These are phyloP conservation scores for Heliconius hortense DNA, from an alignment of 2,888 invertebrate species.

Conservation along the genomic window DNA sequence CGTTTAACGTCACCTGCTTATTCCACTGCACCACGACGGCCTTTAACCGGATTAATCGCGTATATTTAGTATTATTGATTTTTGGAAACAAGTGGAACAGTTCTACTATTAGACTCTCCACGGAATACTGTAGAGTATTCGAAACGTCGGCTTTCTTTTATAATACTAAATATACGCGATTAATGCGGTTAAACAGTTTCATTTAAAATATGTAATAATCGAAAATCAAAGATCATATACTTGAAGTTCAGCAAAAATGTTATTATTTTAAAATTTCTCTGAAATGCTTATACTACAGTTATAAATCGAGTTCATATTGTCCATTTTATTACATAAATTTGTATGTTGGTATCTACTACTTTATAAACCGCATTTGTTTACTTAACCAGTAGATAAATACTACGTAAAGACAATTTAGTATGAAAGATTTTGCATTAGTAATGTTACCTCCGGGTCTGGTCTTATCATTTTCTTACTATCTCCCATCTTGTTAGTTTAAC, in stretches of 20 bases:
- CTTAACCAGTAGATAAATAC: neutral
- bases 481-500: slow-evolving; percentile 21
- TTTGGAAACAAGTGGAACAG: too few species aligned
- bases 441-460: neutral
- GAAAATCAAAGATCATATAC: neutral
- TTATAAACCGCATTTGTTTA: neutral
- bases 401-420: neutral
- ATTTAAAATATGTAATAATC: too few species aligned
- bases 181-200: too few species aligned
- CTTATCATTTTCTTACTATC: slow-evolving; percentile 21
- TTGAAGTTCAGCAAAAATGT: slow-evolving; percentile 2
- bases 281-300: neutral
- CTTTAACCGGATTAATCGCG: too few species aligned
- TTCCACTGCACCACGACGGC: too few species aligned
- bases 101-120: too few species aligned
- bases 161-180: too few species aligned
- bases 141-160: too few species aligned
- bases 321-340: neutral
- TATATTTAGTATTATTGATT: too few species aligned
- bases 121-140: too few species aligned
- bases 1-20: too few species aligned
- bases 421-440: neutral
- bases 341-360: neutral
- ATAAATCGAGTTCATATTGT: neutral
- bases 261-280: neutral